A percentile compares a stretch with the other conserved stretches of the same genome.
Conservation (phyloP, 1,140 invertebrate species). For the Drosophila bipectinata region DNA sequence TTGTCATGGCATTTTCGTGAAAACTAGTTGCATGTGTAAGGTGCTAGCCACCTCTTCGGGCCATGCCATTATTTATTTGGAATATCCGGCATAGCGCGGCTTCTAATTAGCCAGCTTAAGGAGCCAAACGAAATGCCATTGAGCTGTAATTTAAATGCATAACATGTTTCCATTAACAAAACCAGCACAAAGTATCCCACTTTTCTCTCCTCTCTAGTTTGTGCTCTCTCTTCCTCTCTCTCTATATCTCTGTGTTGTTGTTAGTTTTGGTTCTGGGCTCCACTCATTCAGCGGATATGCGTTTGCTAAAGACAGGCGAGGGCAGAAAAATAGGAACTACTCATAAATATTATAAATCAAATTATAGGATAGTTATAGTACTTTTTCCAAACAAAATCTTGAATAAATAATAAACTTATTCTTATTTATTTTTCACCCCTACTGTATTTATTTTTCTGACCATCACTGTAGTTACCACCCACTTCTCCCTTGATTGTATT, state of each 20-base stretch:
- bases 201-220: conserved; percentile 7
- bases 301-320: conserved; percentile 6
- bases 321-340: not conserved
- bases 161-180: conserved; percentile 69
- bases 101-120: conserved; percentile 64
- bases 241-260: conserved; percentile 46
- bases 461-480: too few species aligned
- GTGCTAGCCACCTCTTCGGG: conserved; percentile 22
- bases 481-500: not conserved
- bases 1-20: conserved; percentile 56
- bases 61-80: conserved; percentile 2
- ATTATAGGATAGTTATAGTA: too few species aligned
- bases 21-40: conserved; percentile 65
- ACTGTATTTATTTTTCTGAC: too few species aligned
- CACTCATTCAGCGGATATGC: conserved; percentile 40
- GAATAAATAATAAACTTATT: too few species aligned
- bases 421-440: too few species aligned
- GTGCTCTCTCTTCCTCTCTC: conserved; percentile 10
- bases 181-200: conserved; percentile 10
- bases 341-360: too few species aligned
- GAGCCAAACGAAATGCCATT: conserved; percentile 68
- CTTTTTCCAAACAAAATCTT: too few species aligned
- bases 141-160: conserved; percentile 73
- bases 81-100: conserved; percentile 40
- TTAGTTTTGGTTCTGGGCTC: conserved; percentile 32